Conservation (phyloP, 2,113 vertebrate species). For the Hemichromis elongatus region DNA sequence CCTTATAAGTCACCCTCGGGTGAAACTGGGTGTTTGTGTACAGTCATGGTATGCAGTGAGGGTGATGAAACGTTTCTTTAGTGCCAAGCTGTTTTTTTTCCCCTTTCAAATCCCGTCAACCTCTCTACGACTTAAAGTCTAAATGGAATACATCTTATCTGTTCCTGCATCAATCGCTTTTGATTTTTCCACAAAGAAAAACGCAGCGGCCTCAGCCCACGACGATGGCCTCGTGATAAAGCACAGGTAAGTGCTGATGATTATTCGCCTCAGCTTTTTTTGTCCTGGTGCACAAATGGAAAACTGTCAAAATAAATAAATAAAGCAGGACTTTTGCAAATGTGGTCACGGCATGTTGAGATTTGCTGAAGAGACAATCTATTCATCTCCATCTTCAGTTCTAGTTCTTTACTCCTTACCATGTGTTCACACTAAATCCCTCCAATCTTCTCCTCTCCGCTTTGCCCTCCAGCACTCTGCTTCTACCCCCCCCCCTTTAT, state of each 20-base stretch:
- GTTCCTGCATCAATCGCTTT: not conserved
- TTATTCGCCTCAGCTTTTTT: not conserved
- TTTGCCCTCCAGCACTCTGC: not conserved
- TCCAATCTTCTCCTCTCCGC: not conserved
- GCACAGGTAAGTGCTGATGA: not conserved
- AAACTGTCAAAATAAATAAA: not conserved
- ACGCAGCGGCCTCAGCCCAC: not conserved
- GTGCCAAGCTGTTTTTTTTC: not conserved
- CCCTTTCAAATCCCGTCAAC: constrained; percentile 17
- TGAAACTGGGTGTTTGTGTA: constrained; percentile 7
- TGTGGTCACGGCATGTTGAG: not conserved
- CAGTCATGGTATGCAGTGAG: constrained; percentile 18
- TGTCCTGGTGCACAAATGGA: not conserved
- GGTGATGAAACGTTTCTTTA: not conserved
- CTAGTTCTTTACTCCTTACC: not conserved
- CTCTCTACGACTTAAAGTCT: not conserved
- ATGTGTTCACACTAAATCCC: not conserved
- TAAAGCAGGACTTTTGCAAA: not conserved
- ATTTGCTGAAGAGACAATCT: constrained; percentile 18
- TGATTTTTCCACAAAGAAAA: constrained; percentile 25
- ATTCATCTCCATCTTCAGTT: constrained; percentile 17
- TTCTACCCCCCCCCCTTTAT: not conserved
- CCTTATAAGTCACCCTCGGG: constrained; percentile 41
- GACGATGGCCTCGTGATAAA: constrained; percentile 48
- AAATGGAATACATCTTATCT: constrained; percentile 32